Evolutionary conservation across 2,888 invertebrate genomes (phyloP).

Genomic region (Mythimna ferrago): DNA sequence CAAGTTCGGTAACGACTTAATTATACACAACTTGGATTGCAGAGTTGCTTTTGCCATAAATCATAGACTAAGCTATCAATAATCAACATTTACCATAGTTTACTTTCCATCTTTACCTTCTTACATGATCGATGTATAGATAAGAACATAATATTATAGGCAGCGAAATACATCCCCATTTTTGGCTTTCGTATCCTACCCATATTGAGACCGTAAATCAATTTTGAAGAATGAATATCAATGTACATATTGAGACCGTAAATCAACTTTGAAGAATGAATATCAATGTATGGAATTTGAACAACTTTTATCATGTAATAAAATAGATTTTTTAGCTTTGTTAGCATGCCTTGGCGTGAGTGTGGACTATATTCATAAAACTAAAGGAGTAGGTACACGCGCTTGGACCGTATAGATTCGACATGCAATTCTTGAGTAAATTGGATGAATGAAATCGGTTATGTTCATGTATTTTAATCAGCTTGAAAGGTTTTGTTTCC

Average conservation of each 20-base stretch:
- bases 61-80: not conserved
- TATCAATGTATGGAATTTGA: slow-evolving; percentile 52
- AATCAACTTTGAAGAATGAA: slow-evolving; percentile 51
- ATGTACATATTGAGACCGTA: slow-evolving; percentile 24
- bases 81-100: slow-evolving; percentile 4
- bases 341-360: slow-evolving; percentile 48
- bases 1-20: not conserved
- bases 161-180: slow-evolving; percentile 19
- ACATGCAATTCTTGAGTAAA: slow-evolving; percentile 38
- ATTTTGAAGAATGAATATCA: slow-evolving; percentile 48
- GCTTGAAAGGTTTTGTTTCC: slow-evolving; percentile 12
- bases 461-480: slow-evolving; percentile 6
- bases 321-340: slow-evolving; percentile 28
- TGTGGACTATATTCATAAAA: slow-evolving; percentile 54
- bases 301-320: slow-evolving; percentile 51
- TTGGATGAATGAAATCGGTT: slow-evolving; percentile 44
- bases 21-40: not conserved
- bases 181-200: not conserved
- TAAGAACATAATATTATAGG: slow-evolving; percentile 27
- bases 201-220: slow-evolving; percentile 37
- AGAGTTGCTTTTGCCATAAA: slow-evolving; percentile 12
- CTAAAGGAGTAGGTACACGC: slow-evolving; percentile 28
- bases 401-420: slow-evolving; percentile 37
- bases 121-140: slow-evolving; percentile 19
- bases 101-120: slow-evolving; percentile 3